phyloP scores from a whole-genome alignment of 2,797 vertebrate genomes.

The Chaetophractus vellerosus region DNA sequence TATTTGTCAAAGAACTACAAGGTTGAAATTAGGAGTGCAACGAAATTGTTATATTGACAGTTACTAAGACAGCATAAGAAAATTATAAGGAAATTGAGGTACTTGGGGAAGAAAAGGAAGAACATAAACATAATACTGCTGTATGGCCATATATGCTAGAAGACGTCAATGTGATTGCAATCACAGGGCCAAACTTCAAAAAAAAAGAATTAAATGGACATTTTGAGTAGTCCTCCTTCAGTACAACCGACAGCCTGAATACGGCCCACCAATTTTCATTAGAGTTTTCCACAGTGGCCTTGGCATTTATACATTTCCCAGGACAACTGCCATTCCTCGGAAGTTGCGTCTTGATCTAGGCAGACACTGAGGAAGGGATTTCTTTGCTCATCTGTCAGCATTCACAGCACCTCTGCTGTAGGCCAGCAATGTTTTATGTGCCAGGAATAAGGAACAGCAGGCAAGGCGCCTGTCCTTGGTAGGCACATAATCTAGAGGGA shows the following conservation, averaged over 20 bases:
- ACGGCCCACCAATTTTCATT: neutral
- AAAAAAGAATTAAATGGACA: neutral
- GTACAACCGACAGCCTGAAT: neutral
- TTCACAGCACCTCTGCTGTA: neutral
- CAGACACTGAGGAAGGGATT: neutral
- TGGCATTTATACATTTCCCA: neutral
- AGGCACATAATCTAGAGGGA: too few relatives aligned
- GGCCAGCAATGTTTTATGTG: rapidly evolving
- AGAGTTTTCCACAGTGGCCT: neutral
- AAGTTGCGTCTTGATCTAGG: neutral
- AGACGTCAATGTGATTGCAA: neutral
- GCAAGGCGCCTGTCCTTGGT: too few relatives aligned
- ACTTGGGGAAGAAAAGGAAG: neutral
- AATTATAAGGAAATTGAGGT: neutral
- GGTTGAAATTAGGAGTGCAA: neutral
- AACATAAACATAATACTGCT: neutral
- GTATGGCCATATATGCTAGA: rapidly evolving
- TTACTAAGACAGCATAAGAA: neutral
- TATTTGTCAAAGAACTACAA: too few relatives aligned
- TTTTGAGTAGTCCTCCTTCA: too few relatives aligned
- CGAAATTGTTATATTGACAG: too few relatives aligned
- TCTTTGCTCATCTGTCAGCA: neutral
- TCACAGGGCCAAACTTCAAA: too few relatives aligned
- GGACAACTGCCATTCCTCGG: neutral
- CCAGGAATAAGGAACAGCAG: neutral